A percentile compares a stretch with the other conserved stretches of the same genome.
These are phyloP conservation scores for Nettapus auritus DNA, from an alignment of 2,113 vertebrate genomes.

Conservation along the genomic window DNA sequence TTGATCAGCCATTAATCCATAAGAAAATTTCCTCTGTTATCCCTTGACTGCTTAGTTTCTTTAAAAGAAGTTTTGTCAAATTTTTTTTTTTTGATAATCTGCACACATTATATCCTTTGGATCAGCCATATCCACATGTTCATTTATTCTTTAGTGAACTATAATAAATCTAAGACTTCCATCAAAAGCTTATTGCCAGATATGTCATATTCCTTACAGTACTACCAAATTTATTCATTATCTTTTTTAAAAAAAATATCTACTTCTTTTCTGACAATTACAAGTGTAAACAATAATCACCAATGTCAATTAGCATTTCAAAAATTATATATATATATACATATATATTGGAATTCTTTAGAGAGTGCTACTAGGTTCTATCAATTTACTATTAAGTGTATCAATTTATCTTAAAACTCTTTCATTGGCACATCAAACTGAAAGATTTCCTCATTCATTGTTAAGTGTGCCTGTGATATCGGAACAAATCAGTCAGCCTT, in stretches of 20 bases:
- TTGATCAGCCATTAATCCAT: constrained; percentile 48
- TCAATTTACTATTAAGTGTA: neutral
- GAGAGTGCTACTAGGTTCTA: neutral
- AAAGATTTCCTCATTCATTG: neutral
- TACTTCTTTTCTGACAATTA: neutral
- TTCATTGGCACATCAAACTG: neutral
- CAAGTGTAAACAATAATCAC: neutral
- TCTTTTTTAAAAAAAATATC: neutral
- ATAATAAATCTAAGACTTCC: neutral
- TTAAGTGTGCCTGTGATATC: neutral
- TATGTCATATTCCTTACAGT: neutral
- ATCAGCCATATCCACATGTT: neutral
- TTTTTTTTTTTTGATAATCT: neutral
- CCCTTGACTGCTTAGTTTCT: neutral
- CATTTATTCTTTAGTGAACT: constrained; percentile 2
- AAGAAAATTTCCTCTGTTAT: constrained; percentile 3
- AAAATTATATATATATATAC: neutral
- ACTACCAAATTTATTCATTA: neutral
- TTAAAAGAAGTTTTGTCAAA: constrained; percentile 9
- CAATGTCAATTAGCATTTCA: neutral
- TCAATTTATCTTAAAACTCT: neutral
- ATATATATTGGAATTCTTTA: neutral
- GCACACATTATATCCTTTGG: neutral
- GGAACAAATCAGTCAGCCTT: neutral
- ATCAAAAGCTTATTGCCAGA: neutral